A percentile compares a stretch with the other conserved stretches of the same genome.
These are phyloP conservation scores for Holocentrus rufus DNA, from an alignment of 2,797 vertebrate genomes.

Conservation along the genomic window DNA sequence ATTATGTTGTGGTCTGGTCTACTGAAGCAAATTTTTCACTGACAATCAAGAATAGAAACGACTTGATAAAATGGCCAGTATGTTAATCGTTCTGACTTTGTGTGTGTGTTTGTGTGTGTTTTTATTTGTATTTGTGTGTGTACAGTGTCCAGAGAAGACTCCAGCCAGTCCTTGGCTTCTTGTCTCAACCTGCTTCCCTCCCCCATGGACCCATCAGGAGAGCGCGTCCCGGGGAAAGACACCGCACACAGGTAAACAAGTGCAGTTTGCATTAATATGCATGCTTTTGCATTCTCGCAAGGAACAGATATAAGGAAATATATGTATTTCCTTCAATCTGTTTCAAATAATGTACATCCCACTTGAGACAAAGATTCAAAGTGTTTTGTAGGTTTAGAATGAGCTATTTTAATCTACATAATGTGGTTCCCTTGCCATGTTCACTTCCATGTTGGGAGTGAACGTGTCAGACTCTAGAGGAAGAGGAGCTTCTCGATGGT, in stretches of 20 bases:
- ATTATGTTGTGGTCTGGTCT: neutral
- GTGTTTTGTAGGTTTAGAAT: too few relatives aligned
- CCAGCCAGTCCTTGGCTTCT: slow-evolving; percentile 91
- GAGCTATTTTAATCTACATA: too few relatives aligned
- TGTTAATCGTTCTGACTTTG: neutral
- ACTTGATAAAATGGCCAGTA: neutral
- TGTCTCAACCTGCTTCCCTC: slow-evolving; percentile 89
- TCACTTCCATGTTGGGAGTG: too few relatives aligned
- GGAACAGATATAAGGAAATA: neutral
- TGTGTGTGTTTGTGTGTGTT: slow-evolving; percentile 19
- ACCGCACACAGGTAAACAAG: slow-evolving; percentile 84
- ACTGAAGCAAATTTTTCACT: neutral
- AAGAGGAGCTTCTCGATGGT: too few relatives aligned
- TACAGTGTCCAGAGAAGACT: slow-evolving; percentile 93
- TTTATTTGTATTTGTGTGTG: slow-evolving; percentile 13
- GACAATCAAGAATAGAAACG: slow-evolving; percentile 9
- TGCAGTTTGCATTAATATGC: neutral
- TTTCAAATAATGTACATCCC: too few relatives aligned
- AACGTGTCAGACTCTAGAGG: too few relatives aligned
- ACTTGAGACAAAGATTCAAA: too few relatives aligned
- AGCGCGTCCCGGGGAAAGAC: slow-evolving; percentile 84
- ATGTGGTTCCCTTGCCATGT: too few relatives aligned
- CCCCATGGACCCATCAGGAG: slow-evolving; percentile 83
- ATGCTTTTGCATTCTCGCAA: neutral
- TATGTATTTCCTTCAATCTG: too few relatives aligned